Percentiles rank a stretch among this genome's conserved stretches.
Evolutionary conservation across 2,113 vertebrate genomes (phyloP).

Genomic region (Monopterus albus): DNA sequence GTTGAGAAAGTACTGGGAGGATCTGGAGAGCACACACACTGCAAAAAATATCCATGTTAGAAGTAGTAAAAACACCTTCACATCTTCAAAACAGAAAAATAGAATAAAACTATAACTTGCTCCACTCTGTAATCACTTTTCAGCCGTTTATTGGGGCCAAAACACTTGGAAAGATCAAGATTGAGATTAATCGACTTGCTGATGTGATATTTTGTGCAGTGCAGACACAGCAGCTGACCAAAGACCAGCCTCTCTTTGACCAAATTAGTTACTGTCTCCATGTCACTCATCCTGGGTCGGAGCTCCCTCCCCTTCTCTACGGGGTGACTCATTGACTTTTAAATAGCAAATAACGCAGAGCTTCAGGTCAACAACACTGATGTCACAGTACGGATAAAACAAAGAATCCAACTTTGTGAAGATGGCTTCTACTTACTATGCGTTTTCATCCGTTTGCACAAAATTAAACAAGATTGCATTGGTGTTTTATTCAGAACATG

Average conservation of each 20-base stretch:
- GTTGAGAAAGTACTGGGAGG: conserved; percentile 70
- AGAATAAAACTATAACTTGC: rapidly evolving
- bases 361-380: conserved; percentile 56
- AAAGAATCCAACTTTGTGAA: conserved; percentile 32
- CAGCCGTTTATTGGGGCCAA: not conserved
- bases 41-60: conserved; percentile 9
- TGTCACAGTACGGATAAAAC: conserved; percentile 69
- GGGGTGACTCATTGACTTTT: conserved; percentile 76
- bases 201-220: conserved; percentile 47
- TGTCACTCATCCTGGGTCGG: conserved; percentile 33
- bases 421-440: not conserved
- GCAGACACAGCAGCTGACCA: conserved; percentile 72
- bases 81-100: rapidly evolving
- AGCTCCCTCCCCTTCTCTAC: conserved; percentile 37
- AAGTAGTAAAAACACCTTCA: not conserved
- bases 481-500: conserved; percentile 33
- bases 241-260: conserved; percentile 62
- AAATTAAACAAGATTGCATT: not conserved
- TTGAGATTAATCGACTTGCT: not conserved
- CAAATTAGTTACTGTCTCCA: conserved; percentile 61
- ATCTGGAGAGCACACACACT: conserved; percentile 34
- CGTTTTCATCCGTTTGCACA: not conserved
- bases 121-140: rapidly evolving
- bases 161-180: rapidly evolving
- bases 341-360: conserved; percentile 75